These are phyloP conservation scores for Premnoplex brunnescens DNA, from an alignment of 2,797 vertebrate species.

Conservation along the genomic window DNA sequence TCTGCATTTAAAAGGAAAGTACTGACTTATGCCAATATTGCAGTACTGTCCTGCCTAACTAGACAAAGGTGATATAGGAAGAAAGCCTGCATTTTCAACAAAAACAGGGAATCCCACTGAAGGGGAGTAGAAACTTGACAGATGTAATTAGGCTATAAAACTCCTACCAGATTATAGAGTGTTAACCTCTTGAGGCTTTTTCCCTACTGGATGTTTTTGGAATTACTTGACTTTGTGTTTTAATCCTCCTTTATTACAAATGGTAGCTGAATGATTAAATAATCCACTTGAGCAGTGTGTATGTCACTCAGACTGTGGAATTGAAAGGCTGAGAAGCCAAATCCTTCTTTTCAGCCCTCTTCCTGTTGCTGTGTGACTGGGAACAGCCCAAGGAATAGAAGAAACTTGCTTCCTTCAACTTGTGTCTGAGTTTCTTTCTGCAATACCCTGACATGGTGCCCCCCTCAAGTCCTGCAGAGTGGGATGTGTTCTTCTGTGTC, in stretches of 20 bases:
- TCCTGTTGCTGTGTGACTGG: neutral
- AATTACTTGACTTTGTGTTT: conserved; percentile 23
- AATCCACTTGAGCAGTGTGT: conserved; percentile 16
- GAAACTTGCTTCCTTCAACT: neutral
- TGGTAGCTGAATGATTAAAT: conserved; percentile 20
- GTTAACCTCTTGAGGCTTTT: conserved; percentile 6
- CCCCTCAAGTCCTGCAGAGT: neutral
- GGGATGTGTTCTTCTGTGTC: neutral
- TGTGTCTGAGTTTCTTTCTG: neutral
- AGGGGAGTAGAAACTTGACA: neutral
- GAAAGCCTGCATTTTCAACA: neutral
- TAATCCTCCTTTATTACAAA: conserved; percentile 37
- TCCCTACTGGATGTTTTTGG: neutral
- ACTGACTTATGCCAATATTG: neutral
- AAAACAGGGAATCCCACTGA: neutral
- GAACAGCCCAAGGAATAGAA: neutral
- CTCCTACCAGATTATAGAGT: neutral
- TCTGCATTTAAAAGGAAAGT: neutral
- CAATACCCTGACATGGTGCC: neutral
- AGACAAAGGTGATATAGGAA: neutral
- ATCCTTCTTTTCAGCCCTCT: neutral
- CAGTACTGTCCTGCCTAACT: neutral
- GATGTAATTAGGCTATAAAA: conserved; percentile 5
- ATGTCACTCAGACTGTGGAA: conserved; percentile 1
- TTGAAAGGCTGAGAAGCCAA: neutral